Base-by-base conservation (phyloP, 2,888 invertebrate species). In the Charanyca ferruginea region DNA sequence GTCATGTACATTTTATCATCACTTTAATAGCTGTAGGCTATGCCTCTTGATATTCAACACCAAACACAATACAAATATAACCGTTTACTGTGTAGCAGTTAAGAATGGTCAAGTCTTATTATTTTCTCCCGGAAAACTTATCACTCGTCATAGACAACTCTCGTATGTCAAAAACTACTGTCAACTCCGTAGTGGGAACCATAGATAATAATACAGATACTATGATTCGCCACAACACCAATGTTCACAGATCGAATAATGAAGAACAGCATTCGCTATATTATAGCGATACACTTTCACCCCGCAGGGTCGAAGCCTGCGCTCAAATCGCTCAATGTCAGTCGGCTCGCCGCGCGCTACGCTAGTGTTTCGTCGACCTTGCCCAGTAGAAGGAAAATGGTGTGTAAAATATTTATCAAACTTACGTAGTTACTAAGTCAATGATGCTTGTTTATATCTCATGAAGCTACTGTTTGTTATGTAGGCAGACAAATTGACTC, bases 401-500 rank as follows among this genome's bases (percentile, higher is more conserved):
- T 94, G 84, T 83, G 83, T 73, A 73, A 42, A 35, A 32, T 64
- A 41, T 8, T 41, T 28, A 41, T 18, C 22, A 16, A 20, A n/a
- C 11, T 20, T 42, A 47, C 9, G 16, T 38, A 44, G 0, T 18
- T n/a, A 25, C 7, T 47, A 51, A 49, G 23, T 44, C 2, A 8
- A 20, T 9, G 8, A n/a, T 38, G 48, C 38, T 32, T 59, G 44
- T 8, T 45, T 28, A 23, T 18, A 51, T 22, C 22, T 59, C 22
- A 75, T 60, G 16, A 0, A 0, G 41, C 47, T 9, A 23, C 52
- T 60, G 47, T 60, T 55, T 60, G 51, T 60, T 63, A 80, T 89
- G 64, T 83, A 98, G 98, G 95, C 96, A 76, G 96, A 96, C 71
- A 98, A 98, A 96, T 93, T 98, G 81, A 97, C 92, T 52, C 93